These are phyloP conservation scores for Luperina testacea DNA, from an alignment of 2,888 invertebrate species.

Conservation along the genomic window DNA sequence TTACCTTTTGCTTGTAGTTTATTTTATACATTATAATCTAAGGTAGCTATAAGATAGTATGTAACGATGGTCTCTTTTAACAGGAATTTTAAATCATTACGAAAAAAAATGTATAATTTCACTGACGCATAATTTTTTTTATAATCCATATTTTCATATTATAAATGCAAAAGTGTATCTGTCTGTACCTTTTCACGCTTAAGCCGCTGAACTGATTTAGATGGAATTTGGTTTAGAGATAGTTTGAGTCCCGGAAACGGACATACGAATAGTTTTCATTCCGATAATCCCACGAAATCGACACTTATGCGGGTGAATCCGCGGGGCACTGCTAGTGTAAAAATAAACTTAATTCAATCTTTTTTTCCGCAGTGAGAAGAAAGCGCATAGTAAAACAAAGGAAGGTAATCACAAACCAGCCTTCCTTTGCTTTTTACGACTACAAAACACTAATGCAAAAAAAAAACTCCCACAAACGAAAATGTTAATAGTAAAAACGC, in stretches of 20 bases:
- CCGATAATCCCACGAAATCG: too few species aligned
- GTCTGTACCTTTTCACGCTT: too few species aligned
- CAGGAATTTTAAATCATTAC: neutral
- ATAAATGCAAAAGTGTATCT: too few species aligned
- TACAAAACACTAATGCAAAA: slow-evolving; percentile 40
- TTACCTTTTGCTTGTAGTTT: slow-evolving; percentile 28
- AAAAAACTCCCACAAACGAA: slow-evolving; percentile 42
- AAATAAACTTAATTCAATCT: neutral
- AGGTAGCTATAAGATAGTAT: neutral
- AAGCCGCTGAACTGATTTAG: too few species aligned
- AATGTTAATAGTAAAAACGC: slow-evolving; percentile 55
- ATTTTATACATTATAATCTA: neutral
- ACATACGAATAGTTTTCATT: too few species aligned
- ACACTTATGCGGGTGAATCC: too few species aligned
- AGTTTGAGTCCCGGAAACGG: too few species aligned
- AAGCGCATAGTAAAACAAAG: slow-evolving; percentile 19
- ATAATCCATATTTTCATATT: too few species aligned
- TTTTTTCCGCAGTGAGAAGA: neutral
- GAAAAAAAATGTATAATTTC: neutral
- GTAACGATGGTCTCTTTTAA: neutral
- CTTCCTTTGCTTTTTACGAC: slow-evolving; percentile 28
- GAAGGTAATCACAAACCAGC: slow-evolving; percentile 35
- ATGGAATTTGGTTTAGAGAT: too few species aligned
- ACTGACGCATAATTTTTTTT: neutral
- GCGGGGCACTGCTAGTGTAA: too few species aligned